Evolutionary conservation across 92 coral and sea anemone genomes (phyloP).

Genomic region (Epizoanthus stellaris): DNA sequence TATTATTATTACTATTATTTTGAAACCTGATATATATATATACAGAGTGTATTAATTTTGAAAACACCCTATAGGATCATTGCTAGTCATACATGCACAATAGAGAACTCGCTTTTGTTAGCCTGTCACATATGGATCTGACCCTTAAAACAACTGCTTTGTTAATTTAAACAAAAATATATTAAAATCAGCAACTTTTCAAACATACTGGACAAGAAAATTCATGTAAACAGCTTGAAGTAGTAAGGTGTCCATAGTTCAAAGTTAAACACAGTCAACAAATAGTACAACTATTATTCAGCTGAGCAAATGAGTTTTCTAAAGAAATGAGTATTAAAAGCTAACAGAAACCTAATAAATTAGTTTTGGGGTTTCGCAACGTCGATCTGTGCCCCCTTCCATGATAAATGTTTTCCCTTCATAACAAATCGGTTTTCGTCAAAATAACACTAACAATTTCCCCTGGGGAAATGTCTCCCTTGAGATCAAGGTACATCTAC

Average conservation of each 20-base stretch:
- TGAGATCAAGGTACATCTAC: background rate
- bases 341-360: conserved; percentile 25
- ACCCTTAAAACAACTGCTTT: background rate
- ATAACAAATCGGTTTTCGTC: background rate
- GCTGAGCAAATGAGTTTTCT: conserved; percentile 33
- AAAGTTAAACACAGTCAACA: background rate
- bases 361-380: conserved; percentile 24
- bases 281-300: background rate
- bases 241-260: conserved; percentile 19
- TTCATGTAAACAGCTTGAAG: conserved; percentile 35
- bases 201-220: conserved; percentile 31
- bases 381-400: background rate
- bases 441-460: background rate
- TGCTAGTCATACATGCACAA: too few relatives aligned
- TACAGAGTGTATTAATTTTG: too few relatives aligned
- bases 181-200: background rate
- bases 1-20: too few relatives aligned
- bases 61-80: too few relatives aligned
- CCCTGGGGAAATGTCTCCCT: background rate
- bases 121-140: background rate
- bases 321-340: conserved; percentile 13
- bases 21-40: too few relatives aligned
- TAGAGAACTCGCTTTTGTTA: too few relatives aligned
- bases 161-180: background rate
- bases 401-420: background rate